A percentile compares a stretch with the other conserved stretches of the same genome.
phyloP scores from a whole-genome alignment of 2,888 invertebrate species.

The Mythimna loreyi region DNA sequence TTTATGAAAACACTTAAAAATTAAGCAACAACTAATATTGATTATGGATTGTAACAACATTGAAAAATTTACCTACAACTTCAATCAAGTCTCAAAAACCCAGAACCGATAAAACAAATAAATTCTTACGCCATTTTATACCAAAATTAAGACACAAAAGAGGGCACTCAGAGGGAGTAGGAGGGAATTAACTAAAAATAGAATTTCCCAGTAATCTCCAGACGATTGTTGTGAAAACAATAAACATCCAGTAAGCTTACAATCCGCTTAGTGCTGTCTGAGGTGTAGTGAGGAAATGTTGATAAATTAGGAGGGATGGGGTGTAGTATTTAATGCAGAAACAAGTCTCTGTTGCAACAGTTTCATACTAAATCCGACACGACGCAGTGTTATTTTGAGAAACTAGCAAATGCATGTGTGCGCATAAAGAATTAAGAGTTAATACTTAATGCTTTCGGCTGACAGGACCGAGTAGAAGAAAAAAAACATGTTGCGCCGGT shows the following conservation, averaged over 20 bases:
- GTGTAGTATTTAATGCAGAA: neutral
- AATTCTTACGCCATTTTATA: slow-evolving; percentile 18
- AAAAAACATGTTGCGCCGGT: too few relatives aligned
- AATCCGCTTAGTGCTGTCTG: slow-evolving; percentile 69
- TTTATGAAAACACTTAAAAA: too few relatives aligned
- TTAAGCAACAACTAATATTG: too few relatives aligned
- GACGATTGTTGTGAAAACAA: slow-evolving; percentile 73
- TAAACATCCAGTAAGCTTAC: slow-evolving; percentile 67
- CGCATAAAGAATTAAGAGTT: too few relatives aligned
- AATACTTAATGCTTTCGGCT: too few relatives aligned
- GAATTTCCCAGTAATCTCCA: slow-evolving; percentile 66
- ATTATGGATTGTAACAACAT: too few relatives aligned
- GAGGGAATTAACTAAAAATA: slow-evolving; percentile 66
- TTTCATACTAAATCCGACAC: too few relatives aligned
- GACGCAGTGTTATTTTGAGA: too few relatives aligned
- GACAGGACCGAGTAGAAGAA: too few relatives aligned
- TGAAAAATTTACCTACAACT: too few relatives aligned
- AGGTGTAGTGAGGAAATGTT: slow-evolving; percentile 45
- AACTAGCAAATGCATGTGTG: too few relatives aligned
- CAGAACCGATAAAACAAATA: slow-evolving; percentile 11
- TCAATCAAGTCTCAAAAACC: neutral
- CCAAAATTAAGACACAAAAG: slow-evolving; percentile 35
- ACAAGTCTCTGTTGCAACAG: too few relatives aligned
- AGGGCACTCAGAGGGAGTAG: slow-evolving; percentile 12
- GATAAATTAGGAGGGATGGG: slow-evolving; percentile 1